phyloP scores from a whole-genome alignment of 1,140 invertebrate species.

The Sinonovacula constricta region DNA sequence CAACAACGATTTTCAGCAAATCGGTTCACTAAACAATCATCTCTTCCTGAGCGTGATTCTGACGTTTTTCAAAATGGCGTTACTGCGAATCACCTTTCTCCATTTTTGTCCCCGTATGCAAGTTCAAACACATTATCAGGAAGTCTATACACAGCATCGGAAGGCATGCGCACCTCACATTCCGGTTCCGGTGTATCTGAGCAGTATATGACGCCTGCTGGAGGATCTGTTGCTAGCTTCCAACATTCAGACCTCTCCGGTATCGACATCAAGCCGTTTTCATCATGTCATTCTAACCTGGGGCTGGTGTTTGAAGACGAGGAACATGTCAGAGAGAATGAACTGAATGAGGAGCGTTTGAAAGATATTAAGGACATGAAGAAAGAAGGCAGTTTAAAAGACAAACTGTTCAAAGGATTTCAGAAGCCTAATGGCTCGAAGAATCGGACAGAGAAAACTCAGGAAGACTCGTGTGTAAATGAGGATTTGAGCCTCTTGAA shows the following conservation, averaged over 20 bases:
- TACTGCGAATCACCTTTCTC: not conserved
- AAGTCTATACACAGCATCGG: slow-evolving; percentile 38
- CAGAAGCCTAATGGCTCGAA: slow-evolving; percentile 18
- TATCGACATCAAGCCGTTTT: slow-evolving; percentile 18
- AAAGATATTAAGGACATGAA: not conserved
- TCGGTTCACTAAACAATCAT: slow-evolving; percentile 12
- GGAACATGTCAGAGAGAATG: slow-evolving; percentile 19
- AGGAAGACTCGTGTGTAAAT: not conserved
- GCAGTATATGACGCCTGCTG: slow-evolving; percentile 6
- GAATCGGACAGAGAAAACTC: not conserved
- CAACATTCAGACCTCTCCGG: slow-evolving; percentile 12
- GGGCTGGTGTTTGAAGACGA: slow-evolving; percentile 28
- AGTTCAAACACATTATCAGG: slow-evolving; percentile 24
- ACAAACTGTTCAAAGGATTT: slow-evolving; percentile 16
- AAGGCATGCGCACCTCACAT: slow-evolving; percentile 21
- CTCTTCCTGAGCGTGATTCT: slow-evolving; percentile 10
- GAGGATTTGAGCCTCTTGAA: not conserved
- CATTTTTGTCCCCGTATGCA: slow-evolving; percentile 13
- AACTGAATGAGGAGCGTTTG: slow-evolving; percentile 15
- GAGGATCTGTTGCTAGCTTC: slow-evolving; percentile 23
- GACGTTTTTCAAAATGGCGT: not conserved
- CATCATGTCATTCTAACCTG: slow-evolving; percentile 38
- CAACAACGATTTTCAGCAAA: no score
- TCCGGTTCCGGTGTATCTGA: slow-evolving; percentile 28
- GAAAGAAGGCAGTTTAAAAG: slow-evolving; percentile 24